These are phyloP conservation scores for Saxidomus purpurata DNA, from an alignment of 1,140 invertebrate genomes.

Conservation along the genomic window DNA sequence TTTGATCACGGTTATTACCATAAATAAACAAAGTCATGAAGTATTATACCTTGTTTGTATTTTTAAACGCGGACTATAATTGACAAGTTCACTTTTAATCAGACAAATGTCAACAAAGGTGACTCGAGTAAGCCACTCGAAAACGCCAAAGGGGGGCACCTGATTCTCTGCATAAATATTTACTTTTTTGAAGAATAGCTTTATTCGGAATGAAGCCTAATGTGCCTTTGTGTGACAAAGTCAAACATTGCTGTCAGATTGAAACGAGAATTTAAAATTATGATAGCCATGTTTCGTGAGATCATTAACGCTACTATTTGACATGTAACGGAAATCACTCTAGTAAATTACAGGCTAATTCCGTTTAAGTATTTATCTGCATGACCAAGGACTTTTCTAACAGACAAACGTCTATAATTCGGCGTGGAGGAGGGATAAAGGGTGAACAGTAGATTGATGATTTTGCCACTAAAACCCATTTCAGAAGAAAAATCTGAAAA, in stretches of 20 bases:
- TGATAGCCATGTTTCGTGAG: background rate
- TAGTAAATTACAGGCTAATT: too few relatives aligned
- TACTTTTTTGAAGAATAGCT: background rate
- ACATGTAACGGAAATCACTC: background rate
- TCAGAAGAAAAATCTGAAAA: too few relatives aligned
- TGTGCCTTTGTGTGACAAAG: background rate
- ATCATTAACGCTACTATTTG: constrained; percentile 6
- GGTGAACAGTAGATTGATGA: too few relatives aligned
- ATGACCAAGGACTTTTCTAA: too few relatives aligned
- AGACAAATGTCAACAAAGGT: constrained; percentile 23
- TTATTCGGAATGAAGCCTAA: background rate
- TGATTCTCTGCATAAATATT: constrained; percentile 32
- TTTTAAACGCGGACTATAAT: constrained; percentile 24
- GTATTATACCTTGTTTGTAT: constrained; percentile 37
- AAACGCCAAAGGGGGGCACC: constrained; percentile 1
- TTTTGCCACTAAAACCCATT: too few relatives aligned
- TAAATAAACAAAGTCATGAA: constrained; percentile 28
- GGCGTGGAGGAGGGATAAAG: too few relatives aligned
- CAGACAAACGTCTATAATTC: too few relatives aligned
- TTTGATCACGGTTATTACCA: constrained; percentile 3
- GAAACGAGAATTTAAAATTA: constrained; percentile 9
- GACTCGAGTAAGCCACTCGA: constrained; percentile 33
- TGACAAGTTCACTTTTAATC: constrained; percentile 31
- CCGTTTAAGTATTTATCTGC: too few relatives aligned
- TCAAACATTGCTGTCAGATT: background rate